These are phyloP conservation scores for Limanda limanda DNA, from an alignment of 2,113 vertebrate species.

Conservation along the genomic window DNA sequence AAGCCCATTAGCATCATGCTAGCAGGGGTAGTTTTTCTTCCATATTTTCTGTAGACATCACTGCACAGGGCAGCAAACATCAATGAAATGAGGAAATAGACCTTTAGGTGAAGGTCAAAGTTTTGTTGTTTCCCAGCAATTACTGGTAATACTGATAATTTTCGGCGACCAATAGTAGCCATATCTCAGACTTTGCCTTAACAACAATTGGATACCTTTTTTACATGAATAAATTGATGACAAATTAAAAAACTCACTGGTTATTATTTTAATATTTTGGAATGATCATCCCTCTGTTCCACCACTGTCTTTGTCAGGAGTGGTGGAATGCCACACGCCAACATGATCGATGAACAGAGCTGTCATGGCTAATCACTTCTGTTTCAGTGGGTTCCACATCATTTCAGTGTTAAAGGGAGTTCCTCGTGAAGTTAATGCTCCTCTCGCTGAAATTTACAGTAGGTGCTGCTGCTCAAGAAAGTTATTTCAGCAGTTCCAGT, in stretches of 20 bases:
- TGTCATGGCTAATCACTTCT: neutral
- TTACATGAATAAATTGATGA: neutral
- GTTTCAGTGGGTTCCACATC: neutral
- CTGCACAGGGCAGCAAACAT: no score
- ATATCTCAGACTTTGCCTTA: no score
- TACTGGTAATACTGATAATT: neutral
- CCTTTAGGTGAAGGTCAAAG: neutral
- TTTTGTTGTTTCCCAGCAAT: conserved; percentile 6
- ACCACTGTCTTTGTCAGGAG: neutral
- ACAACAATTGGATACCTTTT: neutral
- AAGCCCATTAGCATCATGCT: no score
- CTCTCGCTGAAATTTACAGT: neutral
- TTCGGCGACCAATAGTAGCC: neutral
- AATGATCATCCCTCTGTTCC: neutral
- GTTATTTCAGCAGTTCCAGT: neutral
- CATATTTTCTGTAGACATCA: no score
- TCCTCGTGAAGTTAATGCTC: neutral
- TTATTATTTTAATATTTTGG: neutral
- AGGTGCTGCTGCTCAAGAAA: neutral
- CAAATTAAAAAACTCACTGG: neutral
- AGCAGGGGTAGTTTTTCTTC: no score
- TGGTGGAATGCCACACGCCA: neutral
- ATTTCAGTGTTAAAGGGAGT: neutral
- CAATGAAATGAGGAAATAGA: no score
- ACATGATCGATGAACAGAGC: neutral